These are phyloP conservation scores for Drosophila fungiperda DNA, from an alignment of 2,888 invertebrate species.

Conservation along the genomic window DNA sequence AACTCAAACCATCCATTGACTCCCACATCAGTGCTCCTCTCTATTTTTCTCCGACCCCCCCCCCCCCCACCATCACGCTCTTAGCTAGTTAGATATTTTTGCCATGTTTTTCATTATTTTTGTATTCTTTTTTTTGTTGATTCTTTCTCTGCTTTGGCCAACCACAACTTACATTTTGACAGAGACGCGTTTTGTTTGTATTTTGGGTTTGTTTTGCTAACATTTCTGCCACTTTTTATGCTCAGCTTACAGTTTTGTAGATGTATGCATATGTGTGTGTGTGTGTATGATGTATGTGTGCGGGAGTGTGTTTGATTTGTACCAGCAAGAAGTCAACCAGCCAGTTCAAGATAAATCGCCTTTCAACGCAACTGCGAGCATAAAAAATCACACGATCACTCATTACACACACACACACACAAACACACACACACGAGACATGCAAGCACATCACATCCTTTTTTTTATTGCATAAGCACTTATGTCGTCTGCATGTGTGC, in stretches of 20 bases:
- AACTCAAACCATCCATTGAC: conserved; percentile 29
- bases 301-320: conserved; percentile 57
- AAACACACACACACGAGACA: conserved; percentile 9
- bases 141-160: conserved; percentile 34
- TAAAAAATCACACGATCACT: conserved; percentile 82
- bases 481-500: conserved; percentile 41
- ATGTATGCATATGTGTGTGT: conserved; percentile 5
- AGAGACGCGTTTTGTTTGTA: conserved; percentile 48
- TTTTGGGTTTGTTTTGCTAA: conserved; percentile 69
- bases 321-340: conserved; percentile 63
- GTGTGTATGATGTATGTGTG: conserved; percentile 34
- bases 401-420: conserved; percentile 68
- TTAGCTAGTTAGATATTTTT: conserved; percentile 59
- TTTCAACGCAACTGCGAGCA: conserved; percentile 77
- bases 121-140: neutral
- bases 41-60: neutral
- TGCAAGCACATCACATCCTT: conserved; percentile 31
- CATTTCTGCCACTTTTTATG: conserved; percentile 71
- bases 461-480: conserved; percentile 70
- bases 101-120: conserved; percentile 28
- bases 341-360: conserved; percentile 80
- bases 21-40: neutral
- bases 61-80: conserved; percentile 10
- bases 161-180: conserved; percentile 76
- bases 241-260: conserved; percentile 32